phyloP scores from a whole-genome alignment of 2,797 vertebrate species.

The Paedocypris micromegethes region DNA sequence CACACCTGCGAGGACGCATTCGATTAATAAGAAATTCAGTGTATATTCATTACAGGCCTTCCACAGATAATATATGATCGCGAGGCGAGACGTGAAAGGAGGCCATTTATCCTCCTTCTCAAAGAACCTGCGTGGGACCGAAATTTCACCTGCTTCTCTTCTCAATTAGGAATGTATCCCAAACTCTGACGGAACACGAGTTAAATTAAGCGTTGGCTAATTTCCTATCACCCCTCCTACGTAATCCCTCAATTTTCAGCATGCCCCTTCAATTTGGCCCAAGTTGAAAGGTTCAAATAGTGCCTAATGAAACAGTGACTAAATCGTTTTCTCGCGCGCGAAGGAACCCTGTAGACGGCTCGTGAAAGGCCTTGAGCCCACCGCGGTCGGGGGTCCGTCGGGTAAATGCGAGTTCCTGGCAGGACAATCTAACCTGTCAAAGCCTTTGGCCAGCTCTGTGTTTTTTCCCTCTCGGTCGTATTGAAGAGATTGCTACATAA shows the following conservation, averaged over 20 bases:
- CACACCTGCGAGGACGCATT: constrained; percentile 94
- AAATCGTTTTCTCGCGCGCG: constrained; percentile 78
- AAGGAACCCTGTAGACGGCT: constrained; percentile 75
- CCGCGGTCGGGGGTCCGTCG: constrained; percentile 65
- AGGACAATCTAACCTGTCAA: constrained; percentile 76
- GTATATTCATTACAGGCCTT: constrained; percentile 94
- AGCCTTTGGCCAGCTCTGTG: constrained; percentile 69
- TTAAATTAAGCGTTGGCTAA: constrained; percentile 99
- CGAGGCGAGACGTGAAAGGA: constrained; percentile 81
- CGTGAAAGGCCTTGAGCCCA: constrained; percentile 76
- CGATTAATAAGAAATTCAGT: constrained; percentile 94
- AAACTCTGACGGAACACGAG: constrained; percentile 94
- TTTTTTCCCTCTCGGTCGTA: constrained; percentile 58
- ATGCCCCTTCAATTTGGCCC: constrained; percentile 91
- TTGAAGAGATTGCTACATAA: constrained; percentile 71
- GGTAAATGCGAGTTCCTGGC: constrained; percentile 68
- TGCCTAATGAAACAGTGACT: constrained; percentile 97
- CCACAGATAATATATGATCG: constrained; percentile 89
- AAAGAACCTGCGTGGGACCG: constrained; percentile 90
- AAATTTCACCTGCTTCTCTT: constrained; percentile 98
- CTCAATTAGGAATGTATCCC: constrained; percentile 99
- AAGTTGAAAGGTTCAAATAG: constrained; percentile 98
- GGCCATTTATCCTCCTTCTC: constrained; percentile 86
- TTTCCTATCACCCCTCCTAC: constrained; percentile 90
- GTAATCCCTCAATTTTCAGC: constrained; percentile 88